A percentile compares a stretch with the other conserved stretches of the same genome.
Evolutionary conservation across 2,888 invertebrate genomes (phyloP).

Genomic region (Philereme transversata): DNA sequence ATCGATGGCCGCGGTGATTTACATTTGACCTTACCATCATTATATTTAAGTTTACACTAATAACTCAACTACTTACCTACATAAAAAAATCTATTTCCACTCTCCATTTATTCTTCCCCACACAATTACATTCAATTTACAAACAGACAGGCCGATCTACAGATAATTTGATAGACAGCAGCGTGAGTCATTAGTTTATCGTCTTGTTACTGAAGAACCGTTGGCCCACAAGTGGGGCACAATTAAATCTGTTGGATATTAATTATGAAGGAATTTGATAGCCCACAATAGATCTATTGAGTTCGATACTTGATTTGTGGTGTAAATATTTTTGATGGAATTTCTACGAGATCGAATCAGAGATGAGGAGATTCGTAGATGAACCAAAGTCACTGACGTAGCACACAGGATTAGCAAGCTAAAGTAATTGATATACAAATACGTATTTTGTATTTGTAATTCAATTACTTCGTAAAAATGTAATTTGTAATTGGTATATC

Average conservation of each 20-base stretch:
- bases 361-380: too few species aligned
- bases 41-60: too few species aligned
- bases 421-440: too few species aligned
- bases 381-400: too few species aligned
- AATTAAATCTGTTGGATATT: conserved; percentile 54
- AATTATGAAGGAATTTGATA: conserved; percentile 56
- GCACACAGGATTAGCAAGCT: too few species aligned
- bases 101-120: background rate
- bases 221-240: conserved; percentile 44
- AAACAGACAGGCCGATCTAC: conserved; percentile 23
- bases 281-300: conserved; percentile 26
- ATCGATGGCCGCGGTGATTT: too few species aligned
- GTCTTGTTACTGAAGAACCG: conserved; percentile 1
- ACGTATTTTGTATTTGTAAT: too few species aligned
- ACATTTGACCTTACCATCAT: too few species aligned
- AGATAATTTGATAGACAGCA: conserved; percentile 30
- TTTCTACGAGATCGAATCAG: too few species aligned
- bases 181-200: conserved; percentile 46
- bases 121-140: conserved; percentile 3
- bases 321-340: conserved; percentile 11
- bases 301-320: conserved; percentile 16
- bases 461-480: too few species aligned
- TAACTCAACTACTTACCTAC: too few species aligned
- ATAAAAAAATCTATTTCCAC: conserved; percentile 3
- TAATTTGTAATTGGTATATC: too few species aligned